Evolutionary conservation across 2,888 invertebrate genomes (phyloP).

Genomic region (Pachymerium ferrugineum): DNA sequence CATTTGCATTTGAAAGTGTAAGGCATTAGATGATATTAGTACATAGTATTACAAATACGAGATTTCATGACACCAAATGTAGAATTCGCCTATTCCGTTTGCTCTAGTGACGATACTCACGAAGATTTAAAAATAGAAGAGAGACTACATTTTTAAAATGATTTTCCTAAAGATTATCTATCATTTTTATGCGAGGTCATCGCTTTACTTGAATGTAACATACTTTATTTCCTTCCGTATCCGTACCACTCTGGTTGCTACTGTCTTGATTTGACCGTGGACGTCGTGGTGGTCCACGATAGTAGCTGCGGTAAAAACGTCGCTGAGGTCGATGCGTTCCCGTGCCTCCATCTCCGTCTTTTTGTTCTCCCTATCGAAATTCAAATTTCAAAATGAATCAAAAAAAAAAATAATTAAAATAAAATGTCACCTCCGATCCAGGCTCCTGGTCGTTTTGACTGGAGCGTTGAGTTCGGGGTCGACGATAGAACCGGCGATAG

Average conservation of each 20-base stretch:
- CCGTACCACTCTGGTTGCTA: slow-evolving; percentile 36
- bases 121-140: too few species aligned
- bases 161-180: too few species aligned
- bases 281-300: slow-evolving; percentile 34
- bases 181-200: too few species aligned
- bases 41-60: too few species aligned
- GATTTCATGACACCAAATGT: too few species aligned
- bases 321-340: slow-evolving; percentile 30
- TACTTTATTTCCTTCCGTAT: slow-evolving; percentile 37
- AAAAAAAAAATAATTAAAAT: background rate
- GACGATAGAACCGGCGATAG: slow-evolving; percentile 33
- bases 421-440: slow-evolving; percentile 31
- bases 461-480: slow-evolving; percentile 32
- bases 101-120: too few species aligned
- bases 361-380: slow-evolving; percentile 29
- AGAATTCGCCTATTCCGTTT: too few species aligned
- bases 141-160: too few species aligned
- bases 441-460: slow-evolving; percentile 33
- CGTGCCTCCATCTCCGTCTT: slow-evolving; percentile 29
- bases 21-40: too few species aligned
- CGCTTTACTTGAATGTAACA: too few species aligned
- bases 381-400: background rate
- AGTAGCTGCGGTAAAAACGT: slow-evolving; percentile 36
- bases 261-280: slow-evolving; percentile 35
- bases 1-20: too few species aligned